A percentile compares a stretch with the other conserved stretches of the same genome.
These are phyloP conservation scores for Tethya wilhelma DNA, from an alignment of 37 sponge, comb jelly and placozoan genomes.

Conservation along the genomic window DNA sequence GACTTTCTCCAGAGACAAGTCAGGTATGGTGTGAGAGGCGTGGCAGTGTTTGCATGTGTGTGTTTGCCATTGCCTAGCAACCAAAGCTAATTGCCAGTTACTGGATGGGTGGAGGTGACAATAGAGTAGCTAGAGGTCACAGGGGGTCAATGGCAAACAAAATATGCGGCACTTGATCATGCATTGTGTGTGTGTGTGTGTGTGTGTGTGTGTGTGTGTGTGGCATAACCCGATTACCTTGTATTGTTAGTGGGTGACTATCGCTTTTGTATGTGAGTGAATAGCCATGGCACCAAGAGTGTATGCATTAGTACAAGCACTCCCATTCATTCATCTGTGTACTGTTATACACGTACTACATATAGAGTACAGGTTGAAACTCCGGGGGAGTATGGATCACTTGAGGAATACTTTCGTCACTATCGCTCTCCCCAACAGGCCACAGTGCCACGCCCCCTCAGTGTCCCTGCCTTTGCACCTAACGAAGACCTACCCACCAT, in stretches of 20 bases:
- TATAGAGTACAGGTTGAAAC: slow-evolving; percentile 62
- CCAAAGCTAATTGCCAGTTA: background rate
- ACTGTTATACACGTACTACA: background rate
- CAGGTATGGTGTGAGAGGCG: slow-evolving; percentile 41
- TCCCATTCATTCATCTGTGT: background rate
- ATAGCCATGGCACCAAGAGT: background rate
- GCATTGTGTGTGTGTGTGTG: no score
- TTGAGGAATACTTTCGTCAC: slow-evolving; percentile 72
- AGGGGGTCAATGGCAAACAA: no score
- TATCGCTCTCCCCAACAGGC: slow-evolving; percentile 23
- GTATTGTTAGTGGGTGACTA: no score
- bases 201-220: background rate
- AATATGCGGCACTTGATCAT: no score
- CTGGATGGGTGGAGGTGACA: background rate
- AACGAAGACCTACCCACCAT: background rate
- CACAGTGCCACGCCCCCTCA: background rate
- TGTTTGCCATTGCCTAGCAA: background rate
- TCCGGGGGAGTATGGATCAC: slow-evolving; percentile 67
- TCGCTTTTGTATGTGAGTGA: no score
- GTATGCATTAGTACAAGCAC: background rate
- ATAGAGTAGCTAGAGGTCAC: no score
- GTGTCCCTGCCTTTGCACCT: background rate
- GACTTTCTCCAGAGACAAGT: slow-evolving; percentile 81
- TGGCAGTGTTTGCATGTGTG: background rate
- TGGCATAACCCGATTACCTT: background rate